Evolutionary conservation across 2,113 vertebrate genomes (phyloP).

Genomic region (Brienomyrus longianalis): DNA sequence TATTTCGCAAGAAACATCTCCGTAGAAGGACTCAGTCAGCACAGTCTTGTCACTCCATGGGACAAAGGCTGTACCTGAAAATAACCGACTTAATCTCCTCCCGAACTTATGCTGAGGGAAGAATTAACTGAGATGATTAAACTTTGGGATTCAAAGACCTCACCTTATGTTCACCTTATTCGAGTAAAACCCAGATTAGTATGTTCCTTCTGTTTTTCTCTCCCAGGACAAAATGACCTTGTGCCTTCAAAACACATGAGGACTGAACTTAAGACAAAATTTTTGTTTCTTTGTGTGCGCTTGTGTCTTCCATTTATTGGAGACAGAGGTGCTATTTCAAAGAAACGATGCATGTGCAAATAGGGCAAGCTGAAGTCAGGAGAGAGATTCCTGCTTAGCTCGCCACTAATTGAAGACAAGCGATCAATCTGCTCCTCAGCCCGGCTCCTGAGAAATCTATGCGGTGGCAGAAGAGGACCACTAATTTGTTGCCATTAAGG

Average conservation of each 20-base stretch:
- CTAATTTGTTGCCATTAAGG: constrained; percentile 73
- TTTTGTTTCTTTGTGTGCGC: background rate
- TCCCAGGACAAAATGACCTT: background rate
- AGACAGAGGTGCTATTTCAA: background rate
- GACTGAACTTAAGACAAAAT: background rate
- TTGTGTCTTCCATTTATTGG: background rate
- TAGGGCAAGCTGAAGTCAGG: constrained; percentile 32
- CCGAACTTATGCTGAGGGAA: background rate
- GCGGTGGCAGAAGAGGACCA: constrained; percentile 60
- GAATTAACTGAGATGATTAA: background rate
- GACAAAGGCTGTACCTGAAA: background rate
- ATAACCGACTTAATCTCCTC: background rate
- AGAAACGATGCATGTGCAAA: constrained; percentile 39
- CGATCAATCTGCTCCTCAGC: constrained; percentile 64
- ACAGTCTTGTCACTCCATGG: background rate
- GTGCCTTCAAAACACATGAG: background rate
- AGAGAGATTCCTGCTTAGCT: constrained; percentile 48
- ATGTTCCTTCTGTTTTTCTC: background rate
- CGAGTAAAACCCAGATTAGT: background rate
- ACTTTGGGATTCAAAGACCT: background rate
- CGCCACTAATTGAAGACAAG: constrained; percentile 66
- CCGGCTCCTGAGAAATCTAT: constrained; percentile 65
- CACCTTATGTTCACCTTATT: background rate
- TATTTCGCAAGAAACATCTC: background rate
- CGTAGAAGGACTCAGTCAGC: background rate